Percentiles rank a stretch among this genome's conserved stretches.
phyloP scores from a whole-genome alignment of 2,113 vertebrate species.

The Camelus bactrianus region DNA sequence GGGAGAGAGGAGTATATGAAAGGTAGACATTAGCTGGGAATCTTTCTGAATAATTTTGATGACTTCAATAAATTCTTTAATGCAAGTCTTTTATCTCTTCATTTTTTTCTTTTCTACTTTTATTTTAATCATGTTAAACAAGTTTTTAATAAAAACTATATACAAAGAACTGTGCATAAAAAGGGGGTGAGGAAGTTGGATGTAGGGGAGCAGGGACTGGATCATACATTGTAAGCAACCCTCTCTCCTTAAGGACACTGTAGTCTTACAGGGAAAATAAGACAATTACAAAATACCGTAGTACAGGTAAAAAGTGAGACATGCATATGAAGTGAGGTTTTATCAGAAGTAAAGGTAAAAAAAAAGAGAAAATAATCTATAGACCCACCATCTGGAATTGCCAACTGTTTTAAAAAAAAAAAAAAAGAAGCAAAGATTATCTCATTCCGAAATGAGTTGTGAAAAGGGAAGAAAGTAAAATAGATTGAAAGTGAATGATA shows the following conservation, averaged over 20 bases:
- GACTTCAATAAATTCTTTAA: neutral
- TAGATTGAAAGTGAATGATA: neutral
- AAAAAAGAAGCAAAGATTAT: neutral
- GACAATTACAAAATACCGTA: neutral
- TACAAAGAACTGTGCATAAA: neutral
- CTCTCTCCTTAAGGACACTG: neutral
- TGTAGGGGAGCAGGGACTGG: neutral
- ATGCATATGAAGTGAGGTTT: neutral
- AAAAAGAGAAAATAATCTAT: no score
- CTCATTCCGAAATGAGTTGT: neutral
- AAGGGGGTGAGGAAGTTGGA: no score
- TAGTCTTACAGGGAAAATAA: neutral
- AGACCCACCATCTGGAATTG: no score
- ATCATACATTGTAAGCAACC: neutral
- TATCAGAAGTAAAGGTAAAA: neutral
- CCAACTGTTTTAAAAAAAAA: no score
- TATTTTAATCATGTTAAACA: neutral
- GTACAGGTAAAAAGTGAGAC: neutral
- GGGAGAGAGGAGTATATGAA: neutral
- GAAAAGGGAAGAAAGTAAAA: neutral
- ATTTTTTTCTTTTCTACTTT: neutral
- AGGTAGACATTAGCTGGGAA: neutral
- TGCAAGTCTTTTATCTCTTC: neutral
- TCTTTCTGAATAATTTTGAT: neutral
- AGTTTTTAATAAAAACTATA: neutral